Conservation (phyloP, 2,888 invertebrate species). For the Phragmatobia fuliginosa region DNA sequence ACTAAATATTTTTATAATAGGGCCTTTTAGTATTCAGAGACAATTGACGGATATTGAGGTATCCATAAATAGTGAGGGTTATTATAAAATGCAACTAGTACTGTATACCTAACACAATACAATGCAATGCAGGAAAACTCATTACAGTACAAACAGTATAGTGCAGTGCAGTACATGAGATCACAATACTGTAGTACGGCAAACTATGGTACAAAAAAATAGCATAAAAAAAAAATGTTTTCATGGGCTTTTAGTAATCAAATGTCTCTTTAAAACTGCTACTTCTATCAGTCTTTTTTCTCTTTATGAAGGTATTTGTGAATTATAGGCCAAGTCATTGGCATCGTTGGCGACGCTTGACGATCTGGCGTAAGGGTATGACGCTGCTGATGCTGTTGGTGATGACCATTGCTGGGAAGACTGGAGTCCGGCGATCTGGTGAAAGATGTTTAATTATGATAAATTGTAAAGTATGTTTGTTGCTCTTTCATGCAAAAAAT, state of each 20-base stretch:
- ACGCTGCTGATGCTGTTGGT: constrained; percentile 74
- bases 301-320: constrained; percentile 83
- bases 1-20: constrained; percentile 1
- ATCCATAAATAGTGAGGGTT: not conserved
- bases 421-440: constrained; percentile 74
- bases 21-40: not conserved
- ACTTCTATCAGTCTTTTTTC: not conserved
- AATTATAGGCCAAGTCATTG: constrained; percentile 91
- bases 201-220: too few relatives aligned
- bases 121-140: not conserved
- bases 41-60: not conserved
- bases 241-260: not conserved
- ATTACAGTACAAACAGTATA: not conserved
- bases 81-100: not conserved
- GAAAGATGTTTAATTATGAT: constrained; percentile 5
- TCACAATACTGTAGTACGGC: too few relatives aligned
- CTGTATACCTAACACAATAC: too few relatives aligned
- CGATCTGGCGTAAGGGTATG: constrained; percentile 81
- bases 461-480: too few relatives aligned
- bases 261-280: not conserved
- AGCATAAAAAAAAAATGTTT: not conserved
- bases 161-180: not conserved
- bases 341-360: constrained; percentile 84
- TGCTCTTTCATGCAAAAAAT: too few relatives aligned
- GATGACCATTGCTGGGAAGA: constrained; percentile 79